Base-by-base conservation (phyloP, 2,888 invertebrate genomes). In the Pseudococcus jackbeardsleyi region DNA sequence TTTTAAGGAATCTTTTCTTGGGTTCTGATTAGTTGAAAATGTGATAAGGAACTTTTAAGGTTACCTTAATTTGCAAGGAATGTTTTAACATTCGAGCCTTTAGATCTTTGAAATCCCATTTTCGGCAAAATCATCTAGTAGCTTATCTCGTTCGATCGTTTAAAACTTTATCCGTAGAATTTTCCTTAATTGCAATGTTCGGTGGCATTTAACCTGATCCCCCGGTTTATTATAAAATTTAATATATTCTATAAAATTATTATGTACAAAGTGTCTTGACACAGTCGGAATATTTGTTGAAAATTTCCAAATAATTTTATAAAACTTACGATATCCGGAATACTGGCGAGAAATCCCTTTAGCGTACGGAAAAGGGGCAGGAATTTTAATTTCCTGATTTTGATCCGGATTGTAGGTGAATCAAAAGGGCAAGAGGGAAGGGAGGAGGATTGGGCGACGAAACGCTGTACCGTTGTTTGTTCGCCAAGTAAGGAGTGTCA, bases 371-470 rank as follows among this genome's bases (percentile, higher is more conserved):
- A 68, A 59, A 86, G 33, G 33, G 54, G 82, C 88, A 79, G 82
- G 82, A 88, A 88, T 88, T 88, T 88, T 88, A 88, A 88, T 88
- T 88, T 88, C 88, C 88, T 88, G 88, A 79, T 88, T 79, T 48
- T 88, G 88, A 88, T 88, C 88, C 88, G 88, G 88, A 88, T 88
- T 88, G 79, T 79, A 79, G 88, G 82, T 88, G 79, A 88, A 59
- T 88, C 82, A 22, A 82, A 46, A 46, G 5, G 79, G 39, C 9
- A 9, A 19, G 19, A 19, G 46, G 19, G 79, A 19, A 19, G 79
- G 5, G 72, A 46, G 15, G 39, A n/a, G 46, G 0, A 68, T 3
- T 42, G 42, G 50, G n/a, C 26, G 26, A 33, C 26, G 26, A 33
- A 33, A 33, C 26, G 26, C 42, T 85, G 50, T n/a, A 26, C 33